Conservation (phyloP, 2,888 invertebrate species). For the Yponomeuta sedellus region DNA sequence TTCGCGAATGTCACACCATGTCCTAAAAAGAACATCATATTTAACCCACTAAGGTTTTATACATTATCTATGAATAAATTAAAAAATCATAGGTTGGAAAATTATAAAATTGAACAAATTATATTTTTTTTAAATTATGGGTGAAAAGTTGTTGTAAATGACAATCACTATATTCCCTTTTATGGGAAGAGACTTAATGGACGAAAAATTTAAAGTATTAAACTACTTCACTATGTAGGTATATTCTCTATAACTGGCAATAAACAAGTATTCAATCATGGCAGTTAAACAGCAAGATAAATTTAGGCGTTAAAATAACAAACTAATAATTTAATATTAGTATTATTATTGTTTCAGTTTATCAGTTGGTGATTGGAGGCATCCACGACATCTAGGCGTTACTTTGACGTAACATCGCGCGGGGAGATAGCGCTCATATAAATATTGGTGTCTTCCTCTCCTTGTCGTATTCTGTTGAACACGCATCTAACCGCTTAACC, state of each 20-base stretch:
- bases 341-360: constrained; percentile 56
- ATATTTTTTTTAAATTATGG: too few relatives aligned
- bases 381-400: constrained; percentile 67
- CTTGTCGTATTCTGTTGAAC: constrained; percentile 64
- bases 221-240: background rate
- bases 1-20: too few relatives aligned
- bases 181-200: too few relatives aligned
- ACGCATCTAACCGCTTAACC: constrained; percentile 72
- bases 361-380: constrained; percentile 60
- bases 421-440: constrained; percentile 67
- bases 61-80: too few relatives aligned
- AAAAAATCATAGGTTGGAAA: too few relatives aligned
- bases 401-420: constrained; percentile 71
- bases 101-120: too few relatives aligned
- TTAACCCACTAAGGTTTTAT: too few relatives aligned
- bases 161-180: too few relatives aligned
- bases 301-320: constrained; percentile 11
- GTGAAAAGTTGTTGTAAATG: too few relatives aligned
- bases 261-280: background rate
- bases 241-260: background rate
- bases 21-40: too few relatives aligned
- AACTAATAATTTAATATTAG: constrained; percentile 22
- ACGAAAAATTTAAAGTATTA: too few relatives aligned
- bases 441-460: constrained; percentile 62
- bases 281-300: background rate